Percentiles rank a stretch among this genome's conserved stretches.
phyloP scores from a whole-genome alignment of 2,888 invertebrate species.

The Athrips mouffetella region DNA sequence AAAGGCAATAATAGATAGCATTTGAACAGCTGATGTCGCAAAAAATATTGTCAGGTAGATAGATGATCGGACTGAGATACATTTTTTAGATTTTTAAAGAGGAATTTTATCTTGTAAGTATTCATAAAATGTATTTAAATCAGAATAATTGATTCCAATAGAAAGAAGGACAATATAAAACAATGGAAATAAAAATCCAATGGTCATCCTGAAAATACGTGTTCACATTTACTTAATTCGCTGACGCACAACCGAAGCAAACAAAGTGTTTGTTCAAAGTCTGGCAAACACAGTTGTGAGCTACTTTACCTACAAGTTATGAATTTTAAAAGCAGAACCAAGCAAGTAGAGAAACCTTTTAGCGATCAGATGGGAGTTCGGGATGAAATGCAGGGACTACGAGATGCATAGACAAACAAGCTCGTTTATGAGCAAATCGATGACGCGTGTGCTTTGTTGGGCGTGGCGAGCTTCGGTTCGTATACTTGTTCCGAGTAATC shows the following conservation, averaged over 20 bases:
- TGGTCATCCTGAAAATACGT: too few species aligned
- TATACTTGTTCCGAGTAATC: constrained; percentile 10
- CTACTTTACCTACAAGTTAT: not conserved
- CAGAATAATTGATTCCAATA: too few species aligned
- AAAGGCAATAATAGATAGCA: constrained; percentile 1
- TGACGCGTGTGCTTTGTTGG: constrained; percentile 5
- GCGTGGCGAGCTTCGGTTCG: not conserved
- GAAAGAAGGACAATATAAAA: too few species aligned
- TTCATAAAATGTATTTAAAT: too few species aligned
- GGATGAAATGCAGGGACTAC: not conserved
- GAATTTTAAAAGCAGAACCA: not conserved
- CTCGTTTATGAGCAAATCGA: constrained; percentile 16
- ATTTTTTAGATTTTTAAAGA: too few species aligned
- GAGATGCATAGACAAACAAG: constrained; percentile 19
- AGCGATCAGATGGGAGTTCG: not conserved
- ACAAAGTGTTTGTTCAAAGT: constrained; percentile 4
- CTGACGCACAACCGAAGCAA: not conserved
- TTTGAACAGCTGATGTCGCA: constrained; percentile 11
- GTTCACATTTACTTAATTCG: not conserved
- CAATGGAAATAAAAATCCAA: not conserved
- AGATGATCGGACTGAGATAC: too few species aligned
- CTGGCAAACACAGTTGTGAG: not conserved
- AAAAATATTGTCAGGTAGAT: constrained; percentile 1
- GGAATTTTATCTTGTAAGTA: too few species aligned
- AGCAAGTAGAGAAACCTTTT: not conserved